These are phyloP conservation scores for Apostichopus japonicus DNA, from an alignment of 35 echinoderm and acorn worm genomes.

Conservation along the genomic window DNA sequence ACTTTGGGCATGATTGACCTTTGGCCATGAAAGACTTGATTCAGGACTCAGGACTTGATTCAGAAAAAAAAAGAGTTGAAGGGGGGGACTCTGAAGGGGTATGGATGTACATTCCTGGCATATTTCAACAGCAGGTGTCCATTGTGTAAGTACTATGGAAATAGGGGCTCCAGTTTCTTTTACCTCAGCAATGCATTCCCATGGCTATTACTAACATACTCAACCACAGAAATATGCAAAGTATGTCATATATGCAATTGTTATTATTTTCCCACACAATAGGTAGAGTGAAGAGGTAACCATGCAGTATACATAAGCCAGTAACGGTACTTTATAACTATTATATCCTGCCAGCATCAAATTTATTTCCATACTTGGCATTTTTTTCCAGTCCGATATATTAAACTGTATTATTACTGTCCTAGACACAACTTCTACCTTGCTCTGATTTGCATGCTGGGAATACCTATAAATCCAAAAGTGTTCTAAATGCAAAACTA, in stretches of 20 bases:
- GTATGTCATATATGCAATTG: not conserved
- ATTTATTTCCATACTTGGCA: no score
- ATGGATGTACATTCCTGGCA: conserved; percentile 20
- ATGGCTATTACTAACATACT: conserved; percentile 50
- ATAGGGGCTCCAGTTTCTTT: not conserved
- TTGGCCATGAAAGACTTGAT: no score
- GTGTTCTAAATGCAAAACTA: no score
- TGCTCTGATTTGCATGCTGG: no score
- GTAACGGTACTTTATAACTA: not conserved
- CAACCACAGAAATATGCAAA: conserved; percentile 13
- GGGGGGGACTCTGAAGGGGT: not conserved
- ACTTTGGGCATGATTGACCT: no score
- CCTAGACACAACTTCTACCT: no score
- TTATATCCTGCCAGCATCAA: not conserved
- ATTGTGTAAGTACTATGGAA: not conserved
- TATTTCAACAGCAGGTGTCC: conserved; percentile 34
- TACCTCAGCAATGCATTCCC: conserved; percentile 24
- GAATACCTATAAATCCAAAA: no score
- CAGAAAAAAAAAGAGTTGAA: no score
- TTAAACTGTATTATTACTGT: no score
- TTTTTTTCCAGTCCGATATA: no score
- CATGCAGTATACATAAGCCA: not conserved
- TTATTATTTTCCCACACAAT: conserved; percentile 31
- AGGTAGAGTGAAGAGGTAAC: not conserved
- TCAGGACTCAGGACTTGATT: no score